A percentile compares a stretch with the other conserved stretches of the same genome.
phyloP scores from a whole-genome alignment of 2,888 invertebrate genomes.

The Parnassius mnemosyne region DNA sequence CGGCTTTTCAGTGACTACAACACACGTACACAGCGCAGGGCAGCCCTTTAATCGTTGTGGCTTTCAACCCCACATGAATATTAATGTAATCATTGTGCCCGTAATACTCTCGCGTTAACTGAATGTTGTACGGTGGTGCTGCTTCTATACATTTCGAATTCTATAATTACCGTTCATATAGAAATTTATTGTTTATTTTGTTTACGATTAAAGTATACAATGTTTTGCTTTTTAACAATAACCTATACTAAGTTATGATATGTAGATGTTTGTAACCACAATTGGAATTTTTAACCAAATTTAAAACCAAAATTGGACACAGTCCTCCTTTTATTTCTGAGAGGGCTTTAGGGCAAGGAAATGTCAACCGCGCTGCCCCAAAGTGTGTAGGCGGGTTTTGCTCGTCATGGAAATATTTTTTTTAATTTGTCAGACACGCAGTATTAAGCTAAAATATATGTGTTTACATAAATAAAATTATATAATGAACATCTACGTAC shows the following conservation, averaged over 20 bases:
- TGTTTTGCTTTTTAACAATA: neutral
- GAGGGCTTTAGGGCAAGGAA: too few species aligned
- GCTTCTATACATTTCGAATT: constrained; percentile 14
- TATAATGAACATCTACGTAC: too few species aligned
- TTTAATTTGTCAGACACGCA: too few species aligned
- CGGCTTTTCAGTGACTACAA: constrained; percentile 9
- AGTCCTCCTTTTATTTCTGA: too few species aligned
- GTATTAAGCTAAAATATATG: too few species aligned
- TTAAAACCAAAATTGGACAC: too few species aligned
- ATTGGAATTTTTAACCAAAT: too few species aligned
- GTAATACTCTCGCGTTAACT: constrained; percentile 43
- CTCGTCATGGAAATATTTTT: too few species aligned
- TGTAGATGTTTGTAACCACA: too few species aligned
- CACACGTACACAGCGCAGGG: constrained; percentile 40
- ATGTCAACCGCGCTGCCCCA: too few species aligned
- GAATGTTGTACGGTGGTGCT: constrained; percentile 17
- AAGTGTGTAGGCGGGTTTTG: too few species aligned
- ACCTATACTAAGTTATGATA: neutral
- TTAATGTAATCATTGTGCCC: constrained; percentile 49
- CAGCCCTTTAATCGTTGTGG: constrained; percentile 51
- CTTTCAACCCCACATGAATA: constrained; percentile 54
- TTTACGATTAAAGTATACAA: neutral
- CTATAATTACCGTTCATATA: constrained; percentile 4
- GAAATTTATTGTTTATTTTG: neutral
- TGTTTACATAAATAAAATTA: too few species aligned